Base-by-base conservation (phyloP, 2,888 invertebrate species). In the Agrotis puta region DNA sequence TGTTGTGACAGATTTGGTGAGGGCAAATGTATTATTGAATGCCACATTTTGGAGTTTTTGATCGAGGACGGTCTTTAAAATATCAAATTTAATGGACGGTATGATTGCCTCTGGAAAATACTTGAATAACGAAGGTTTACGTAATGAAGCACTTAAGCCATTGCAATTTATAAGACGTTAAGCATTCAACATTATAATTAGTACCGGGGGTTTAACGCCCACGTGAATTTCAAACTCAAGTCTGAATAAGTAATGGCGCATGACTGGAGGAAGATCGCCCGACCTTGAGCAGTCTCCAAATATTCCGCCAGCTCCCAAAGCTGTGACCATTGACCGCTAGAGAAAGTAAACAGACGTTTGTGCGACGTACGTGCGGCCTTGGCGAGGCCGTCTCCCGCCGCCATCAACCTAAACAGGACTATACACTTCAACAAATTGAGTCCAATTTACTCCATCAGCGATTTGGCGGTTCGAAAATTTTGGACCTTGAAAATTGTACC, bases 311-410 rank as follows among this genome's bases (percentile, higher is more conserved):
- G 89, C 85, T 85, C 81, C 84, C 82, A 87, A 88, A 88, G 81
- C 85, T 87, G 85, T 94, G 93, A 93, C 92, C 93, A 89, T 91
- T 94, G 94, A 94, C 94, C 94, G 93, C 91, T 91, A 92, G 94
- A 93, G 95, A 95, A 95, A 95, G 95, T 93, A 93, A 94, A 94
- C 92, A 94, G 89, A 87, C 85, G 73, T 76, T 75, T 82, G 88
- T 85, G 88, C 88, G 89, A 88, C 88, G 88, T 88, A 91, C 91
- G 89, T 88, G 90, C 92, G 94, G 92, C 94, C 94, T 94, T 95
- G 92, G 88, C 86, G 92, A 93, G 93, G 94, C 92, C 94, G 89
- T 90, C 85, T 81, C 63, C 57, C 66, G 63, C 70, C 64, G 65
- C 62, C 63, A 62, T 70, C 80, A 71, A 74, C 54, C 84, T 71